Percentiles rank a stretch among this genome's conserved stretches.
Evolutionary conservation across 2,797 vertebrate species (phyloP).

Genomic region (Leuciscus waleckii): DNA sequence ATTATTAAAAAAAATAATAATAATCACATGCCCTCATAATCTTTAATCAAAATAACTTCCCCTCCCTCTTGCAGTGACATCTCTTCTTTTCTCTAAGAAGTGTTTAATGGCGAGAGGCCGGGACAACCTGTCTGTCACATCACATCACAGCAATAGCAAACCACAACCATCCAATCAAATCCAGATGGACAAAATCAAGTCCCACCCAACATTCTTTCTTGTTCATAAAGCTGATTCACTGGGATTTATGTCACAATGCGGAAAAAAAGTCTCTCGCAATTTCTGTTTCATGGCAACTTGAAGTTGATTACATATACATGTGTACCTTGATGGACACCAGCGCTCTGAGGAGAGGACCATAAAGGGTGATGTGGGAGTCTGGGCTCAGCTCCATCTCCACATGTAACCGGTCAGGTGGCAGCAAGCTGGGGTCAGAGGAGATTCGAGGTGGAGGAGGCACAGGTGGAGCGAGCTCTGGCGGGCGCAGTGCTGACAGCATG

Average conservation of each 20-base stretch:
- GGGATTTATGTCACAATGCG: background rate
- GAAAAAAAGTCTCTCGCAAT: background rate
- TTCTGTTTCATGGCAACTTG: background rate
- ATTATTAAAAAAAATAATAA: background rate
- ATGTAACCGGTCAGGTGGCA: conserved; percentile 91
- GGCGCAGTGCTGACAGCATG: conserved; percentile 82
- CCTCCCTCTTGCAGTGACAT: background rate
- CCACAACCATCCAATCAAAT: background rate
- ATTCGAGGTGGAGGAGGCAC: conserved; percentile 78
- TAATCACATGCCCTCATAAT: background rate
- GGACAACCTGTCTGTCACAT: background rate
- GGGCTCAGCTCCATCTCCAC: conserved; percentile 97
- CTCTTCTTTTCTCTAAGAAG: background rate
- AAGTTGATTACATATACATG: background rate
- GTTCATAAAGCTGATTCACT: background rate
- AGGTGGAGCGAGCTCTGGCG: conserved; percentile 72
- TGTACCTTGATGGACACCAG: conserved; percentile 93
- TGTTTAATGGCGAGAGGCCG: background rate
- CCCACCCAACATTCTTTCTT: background rate
- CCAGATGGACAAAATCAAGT: background rate
- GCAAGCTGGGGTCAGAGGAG: conserved; percentile 88
- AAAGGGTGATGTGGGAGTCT: conserved; percentile 93
- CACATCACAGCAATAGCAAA: background rate
- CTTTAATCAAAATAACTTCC: background rate
- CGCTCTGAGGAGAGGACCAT: conserved; percentile 90